Conservation (phyloP, 2,888 invertebrate genomes). For the Limnephilus rhombicus region DNA sequence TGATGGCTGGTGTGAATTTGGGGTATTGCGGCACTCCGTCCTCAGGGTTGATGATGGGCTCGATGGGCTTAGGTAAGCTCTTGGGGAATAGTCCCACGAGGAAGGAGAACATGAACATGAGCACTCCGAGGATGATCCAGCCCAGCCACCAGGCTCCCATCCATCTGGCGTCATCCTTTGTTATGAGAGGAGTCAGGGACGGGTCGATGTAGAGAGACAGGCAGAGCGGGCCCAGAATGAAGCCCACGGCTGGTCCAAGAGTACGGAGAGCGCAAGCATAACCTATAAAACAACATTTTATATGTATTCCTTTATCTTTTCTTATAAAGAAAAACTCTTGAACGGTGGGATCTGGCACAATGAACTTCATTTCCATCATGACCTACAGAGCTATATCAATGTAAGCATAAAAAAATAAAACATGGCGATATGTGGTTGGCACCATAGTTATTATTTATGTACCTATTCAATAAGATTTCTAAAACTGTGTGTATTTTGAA, state of each 20-base stretch:
- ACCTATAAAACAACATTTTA: slow-evolving; percentile 69
- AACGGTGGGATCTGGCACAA: neutral
- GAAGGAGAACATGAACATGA: slow-evolving; percentile 80
- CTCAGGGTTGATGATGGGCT: slow-evolving; percentile 55
- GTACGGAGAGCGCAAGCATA: slow-evolving; percentile 75
- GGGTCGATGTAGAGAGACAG: slow-evolving; percentile 77
- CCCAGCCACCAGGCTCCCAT: slow-evolving; percentile 89
- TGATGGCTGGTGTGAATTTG: slow-evolving; percentile 66
- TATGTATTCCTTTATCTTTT: neutral
- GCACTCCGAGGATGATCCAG: slow-evolving; percentile 77
- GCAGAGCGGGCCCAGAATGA: slow-evolving; percentile 76
- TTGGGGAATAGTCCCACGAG: slow-evolving; percentile 83
- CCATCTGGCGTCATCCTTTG: slow-evolving; percentile 82
- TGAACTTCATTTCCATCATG: neutral
- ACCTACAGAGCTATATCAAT: neutral
- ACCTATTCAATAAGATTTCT: no score
- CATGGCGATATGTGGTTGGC: neutral
- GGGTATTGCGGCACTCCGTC: slow-evolving; percentile 62
- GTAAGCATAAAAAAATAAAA: neutral
- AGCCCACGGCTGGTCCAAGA: slow-evolving; percentile 80
- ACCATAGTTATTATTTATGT: neutral
- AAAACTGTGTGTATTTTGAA: no score
- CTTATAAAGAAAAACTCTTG: neutral
- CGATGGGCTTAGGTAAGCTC: slow-evolving; percentile 74
- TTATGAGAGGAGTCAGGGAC: slow-evolving; percentile 78